phyloP scores from a whole-genome alignment of 2,113 vertebrate species.

The Cyanoramphus novaezelandiae region DNA sequence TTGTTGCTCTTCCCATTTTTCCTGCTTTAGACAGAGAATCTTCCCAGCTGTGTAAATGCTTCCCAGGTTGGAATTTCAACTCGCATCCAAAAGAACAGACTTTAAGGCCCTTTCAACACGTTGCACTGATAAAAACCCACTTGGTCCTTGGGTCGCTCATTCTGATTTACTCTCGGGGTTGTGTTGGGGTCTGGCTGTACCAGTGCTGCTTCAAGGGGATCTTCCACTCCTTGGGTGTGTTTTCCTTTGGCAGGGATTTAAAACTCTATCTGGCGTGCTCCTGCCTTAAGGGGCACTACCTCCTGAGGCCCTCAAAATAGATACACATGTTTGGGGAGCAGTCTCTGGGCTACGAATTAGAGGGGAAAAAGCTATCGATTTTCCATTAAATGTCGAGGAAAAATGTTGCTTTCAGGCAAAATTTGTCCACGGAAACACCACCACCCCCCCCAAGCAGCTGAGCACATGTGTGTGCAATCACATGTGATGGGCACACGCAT shows the following conservation, averaged over 20 bases:
- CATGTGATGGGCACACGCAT: neutral
- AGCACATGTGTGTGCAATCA: accelerated
- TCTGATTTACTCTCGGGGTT: accelerated
- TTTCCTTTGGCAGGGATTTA: neutral
- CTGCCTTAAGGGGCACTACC: neutral
- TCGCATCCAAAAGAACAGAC: accelerated
- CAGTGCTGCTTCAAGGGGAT: neutral
- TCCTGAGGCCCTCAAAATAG: neutral
- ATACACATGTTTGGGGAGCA: neutral
- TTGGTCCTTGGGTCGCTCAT: accelerated
- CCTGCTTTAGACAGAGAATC: neutral
- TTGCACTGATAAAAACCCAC: neutral
- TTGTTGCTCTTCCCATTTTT: neutral
- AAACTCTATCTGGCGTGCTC: neutral
- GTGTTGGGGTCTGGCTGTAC: neutral
- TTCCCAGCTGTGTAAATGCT: neutral
- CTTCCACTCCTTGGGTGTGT: neutral
- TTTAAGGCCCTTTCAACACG: neutral
- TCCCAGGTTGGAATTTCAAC: neutral
- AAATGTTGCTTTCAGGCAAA: neutral
- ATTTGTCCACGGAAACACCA: neutral
- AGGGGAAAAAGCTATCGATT: neutral
- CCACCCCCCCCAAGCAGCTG: neutral
- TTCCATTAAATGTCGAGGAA: neutral
- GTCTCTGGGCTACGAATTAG: neutral